These are phyloP conservation scores for Cromileptes altivelis DNA, from an alignment of 2,113 vertebrate species.

Conservation along the genomic window DNA sequence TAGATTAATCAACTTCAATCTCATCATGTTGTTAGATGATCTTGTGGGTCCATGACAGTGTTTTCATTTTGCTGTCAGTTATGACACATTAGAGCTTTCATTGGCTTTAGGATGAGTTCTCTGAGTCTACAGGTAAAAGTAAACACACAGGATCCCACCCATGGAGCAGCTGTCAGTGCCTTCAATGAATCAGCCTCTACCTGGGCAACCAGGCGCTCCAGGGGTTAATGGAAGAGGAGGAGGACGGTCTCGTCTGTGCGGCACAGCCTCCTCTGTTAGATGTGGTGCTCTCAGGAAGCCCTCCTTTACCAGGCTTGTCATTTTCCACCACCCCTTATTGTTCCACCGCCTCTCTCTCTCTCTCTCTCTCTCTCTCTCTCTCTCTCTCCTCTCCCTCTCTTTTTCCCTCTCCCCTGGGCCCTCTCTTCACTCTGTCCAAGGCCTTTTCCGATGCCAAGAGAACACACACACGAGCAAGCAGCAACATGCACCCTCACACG, in stretches of 20 bases:
- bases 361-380: not conserved
- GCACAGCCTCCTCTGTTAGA: conserved; percentile 73
- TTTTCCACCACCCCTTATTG: conserved; percentile 81
- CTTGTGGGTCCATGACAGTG: conserved; percentile 65
- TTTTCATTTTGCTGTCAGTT: conserved; percentile 79
- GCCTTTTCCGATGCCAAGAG: conserved; percentile 75
- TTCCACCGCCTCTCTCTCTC: conserved; percentile 48
- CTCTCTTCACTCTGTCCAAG: conserved; percentile 66
- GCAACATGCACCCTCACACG: conserved; percentile 62
- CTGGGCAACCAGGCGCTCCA: conserved; percentile 55
- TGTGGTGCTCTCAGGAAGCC: conserved; percentile 80
- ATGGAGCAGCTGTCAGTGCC: conserved; percentile 78
- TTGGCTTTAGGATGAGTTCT: conserved; percentile 76
- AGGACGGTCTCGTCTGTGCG: conserved; percentile 49
- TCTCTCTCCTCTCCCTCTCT: conserved; percentile 10
- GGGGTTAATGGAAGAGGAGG: conserved; percentile 75
- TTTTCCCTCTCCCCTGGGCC: conserved; percentile 43
- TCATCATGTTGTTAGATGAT: conserved; percentile 58
- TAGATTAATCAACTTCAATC: conserved; percentile 38
- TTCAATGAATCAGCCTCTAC: conserved; percentile 68
- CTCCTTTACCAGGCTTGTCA: conserved; percentile 77
- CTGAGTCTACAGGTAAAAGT: conserved; percentile 80
- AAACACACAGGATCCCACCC: conserved; percentile 81
- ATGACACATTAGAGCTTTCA: conserved; percentile 80
- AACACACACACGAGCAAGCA: conserved; percentile 73